phyloP scores from a whole-genome alignment of 2,888 invertebrate species.

The Odontothrips loti region DNA sequence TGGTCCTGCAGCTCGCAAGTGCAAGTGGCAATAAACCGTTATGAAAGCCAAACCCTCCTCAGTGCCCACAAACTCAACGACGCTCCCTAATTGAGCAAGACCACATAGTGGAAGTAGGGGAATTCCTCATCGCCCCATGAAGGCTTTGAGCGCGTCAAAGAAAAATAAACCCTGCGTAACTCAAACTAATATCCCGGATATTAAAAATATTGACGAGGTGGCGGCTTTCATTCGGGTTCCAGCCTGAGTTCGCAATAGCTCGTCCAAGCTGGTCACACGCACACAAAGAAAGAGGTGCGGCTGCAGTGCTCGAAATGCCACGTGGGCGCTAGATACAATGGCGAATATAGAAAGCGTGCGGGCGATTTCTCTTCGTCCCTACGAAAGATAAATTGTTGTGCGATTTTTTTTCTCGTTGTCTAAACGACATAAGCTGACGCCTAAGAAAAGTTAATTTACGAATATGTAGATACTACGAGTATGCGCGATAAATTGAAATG shows the following conservation, averaged over 20 bases:
- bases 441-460: neutral
- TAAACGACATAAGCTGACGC: neutral
- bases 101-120: constrained; percentile 11
- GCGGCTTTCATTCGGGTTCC: no score
- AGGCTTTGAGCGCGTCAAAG: no score
- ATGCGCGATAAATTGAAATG: neutral
- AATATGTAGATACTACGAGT: neutral
- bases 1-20: neutral
- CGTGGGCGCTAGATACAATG: no score
- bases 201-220: no score
- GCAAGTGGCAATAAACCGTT: constrained; percentile 11
- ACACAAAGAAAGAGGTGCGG: no score
- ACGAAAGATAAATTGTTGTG: neutral
- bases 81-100: constrained; percentile 17
- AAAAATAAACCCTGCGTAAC: no score
- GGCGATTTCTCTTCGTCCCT: neutral
- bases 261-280: no score
- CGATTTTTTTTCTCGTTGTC: neutral
- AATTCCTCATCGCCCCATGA: neutral
- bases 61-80: neutral
- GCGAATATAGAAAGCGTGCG: neutral
- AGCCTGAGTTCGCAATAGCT: no score
- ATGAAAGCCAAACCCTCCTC: neutral
- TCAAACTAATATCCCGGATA: no score
- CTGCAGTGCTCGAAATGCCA: no score